Evolutionary conservation across 35 echinoderm and acorn worm species (phyloP), one percentile per base, ranked within the genome.

Genomic region (Heliocidaris erythrogramma): DNA sequence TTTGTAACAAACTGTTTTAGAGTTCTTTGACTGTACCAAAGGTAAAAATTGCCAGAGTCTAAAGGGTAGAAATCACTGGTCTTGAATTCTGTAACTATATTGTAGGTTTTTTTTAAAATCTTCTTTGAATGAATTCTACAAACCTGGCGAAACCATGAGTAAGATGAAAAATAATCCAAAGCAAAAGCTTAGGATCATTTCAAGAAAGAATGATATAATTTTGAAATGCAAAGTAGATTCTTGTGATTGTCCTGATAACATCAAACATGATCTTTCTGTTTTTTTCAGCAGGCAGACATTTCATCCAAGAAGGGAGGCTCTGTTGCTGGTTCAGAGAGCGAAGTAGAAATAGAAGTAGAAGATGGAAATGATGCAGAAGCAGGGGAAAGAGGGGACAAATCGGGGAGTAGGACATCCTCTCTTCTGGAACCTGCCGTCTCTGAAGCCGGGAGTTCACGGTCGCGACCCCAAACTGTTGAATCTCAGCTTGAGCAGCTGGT

Each of bases 401-500:
- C 94, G 4, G 27, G 47, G 9, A 5, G 18, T 2, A 13, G 48
- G 12, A 27, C 49, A 12, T 94, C 94, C 29, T 94, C 94, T 59
- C 85, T 30, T 30, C 49, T 92, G 91, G 91, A 92, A 30, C 48
- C 91, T 49, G 5, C 48, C 30, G 31, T 31, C 12, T 49, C 48
- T 49, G 91, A 27, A 24, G 49, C 48, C 2, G 48, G 29, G 16
- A 30, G 48, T 13, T 24, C 30, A 2, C 17, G 91, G 91, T 92
- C 91, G 13, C 47, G 91, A 8, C 30, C 85, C 14, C 30, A 42
- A 5, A 49, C 95, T n/a, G 86, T 93, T 14, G 65, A 93, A 48
- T 96, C 97, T 5, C 91, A 96, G 49, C 69, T 99, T 92, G 96
- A 97, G 24, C 88, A 96, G 30, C 65, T 99, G 47, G 96, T 94